Base-by-base conservation (phyloP, 2,113 vertebrate genomes). In the Raja brachyura region DNA sequence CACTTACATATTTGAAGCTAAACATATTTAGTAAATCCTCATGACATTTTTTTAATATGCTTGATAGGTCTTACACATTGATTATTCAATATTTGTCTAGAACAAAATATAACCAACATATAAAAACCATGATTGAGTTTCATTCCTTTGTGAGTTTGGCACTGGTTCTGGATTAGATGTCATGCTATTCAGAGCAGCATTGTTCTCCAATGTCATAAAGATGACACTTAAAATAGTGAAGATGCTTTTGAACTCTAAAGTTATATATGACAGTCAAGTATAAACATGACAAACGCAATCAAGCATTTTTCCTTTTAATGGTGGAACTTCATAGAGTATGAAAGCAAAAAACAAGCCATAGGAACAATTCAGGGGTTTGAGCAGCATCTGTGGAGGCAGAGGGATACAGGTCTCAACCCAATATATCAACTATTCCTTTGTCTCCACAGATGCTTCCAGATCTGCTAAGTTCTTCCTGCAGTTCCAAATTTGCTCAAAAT, bases 41-140 rank as follows among this genome's bases (percentile, higher is more conserved):
- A 33, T 14, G 74, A 75, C 25, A 75, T 75, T 75, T n/a, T 66
- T 75, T 28, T 28, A 75, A 75, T 75, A 48, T 5, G 25, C 28
- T 75, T 75, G 3, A 76, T 7, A 77, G 5, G 20, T 78, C 76
- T 78, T 39, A 78, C 31, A 31, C 31, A 39, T 78, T 81, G 39
- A 31, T 88, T 88, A 88, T 88, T 66, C 85, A 88, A 88, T 88
- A 31, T 14, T 70, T 90, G 33, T 73, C 88, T 68, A 70, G 31
- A 90, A 25, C 88, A n/a, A n/a, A n/a, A n/a, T n/a, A n/a, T 48
- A 22, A 73, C 70, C 88, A 39, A 90, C 18, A 68, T 68, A 33
- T 39, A 90, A 73, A 90, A 48, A 90, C 66, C 31, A 90, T 90
- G 18, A 48, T 73, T 70, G 88, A 90, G 18, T 8, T 90, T 90